Evolutionary conservation across 2,113 vertebrate species (phyloP).

Genomic region (Pterophyllum scalare): DNA sequence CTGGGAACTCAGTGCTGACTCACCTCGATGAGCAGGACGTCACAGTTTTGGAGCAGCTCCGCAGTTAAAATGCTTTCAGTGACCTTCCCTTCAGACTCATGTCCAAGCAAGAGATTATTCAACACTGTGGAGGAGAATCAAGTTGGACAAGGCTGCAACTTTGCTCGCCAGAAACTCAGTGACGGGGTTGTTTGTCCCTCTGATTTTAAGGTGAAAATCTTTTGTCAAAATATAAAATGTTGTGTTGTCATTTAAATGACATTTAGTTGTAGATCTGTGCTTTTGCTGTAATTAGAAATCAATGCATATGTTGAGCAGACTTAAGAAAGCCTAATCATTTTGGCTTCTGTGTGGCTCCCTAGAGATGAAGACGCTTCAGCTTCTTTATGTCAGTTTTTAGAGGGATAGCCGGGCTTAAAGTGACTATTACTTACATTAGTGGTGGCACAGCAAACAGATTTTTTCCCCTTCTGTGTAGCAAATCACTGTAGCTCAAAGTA

Average conservation of each 20-base stretch:
- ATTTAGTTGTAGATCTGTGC: not conserved
- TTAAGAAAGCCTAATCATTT: not conserved
- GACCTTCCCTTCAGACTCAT: conserved; percentile 38
- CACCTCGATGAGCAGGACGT: not conserved
- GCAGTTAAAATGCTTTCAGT: not conserved
- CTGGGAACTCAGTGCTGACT: conserved; percentile 19
- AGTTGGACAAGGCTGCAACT: conserved; percentile 27
- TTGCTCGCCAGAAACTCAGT: not conserved
- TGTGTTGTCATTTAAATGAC: too few relatives aligned
- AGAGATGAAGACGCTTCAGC: not conserved
- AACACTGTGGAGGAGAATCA: conserved; percentile 25
- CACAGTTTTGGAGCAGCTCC: not conserved
- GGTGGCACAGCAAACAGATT: too few relatives aligned
- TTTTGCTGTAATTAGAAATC: not conserved
- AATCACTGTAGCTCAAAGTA: too few relatives aligned
- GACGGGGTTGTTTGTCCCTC: not conserved
- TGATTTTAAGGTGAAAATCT: not conserved
- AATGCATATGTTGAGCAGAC: not conserved
- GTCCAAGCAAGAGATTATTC: conserved; percentile 12
- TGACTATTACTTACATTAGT: too few relatives aligned
- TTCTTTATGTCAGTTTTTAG: not conserved
- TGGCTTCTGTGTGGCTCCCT: not conserved
- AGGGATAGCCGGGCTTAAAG: not conserved
- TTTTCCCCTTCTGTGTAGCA: too few relatives aligned
- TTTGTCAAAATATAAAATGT: not conserved